Evolutionary conservation across 1,140 invertebrate genomes (phyloP).

Genomic region (Danaus plexippus): DNA sequence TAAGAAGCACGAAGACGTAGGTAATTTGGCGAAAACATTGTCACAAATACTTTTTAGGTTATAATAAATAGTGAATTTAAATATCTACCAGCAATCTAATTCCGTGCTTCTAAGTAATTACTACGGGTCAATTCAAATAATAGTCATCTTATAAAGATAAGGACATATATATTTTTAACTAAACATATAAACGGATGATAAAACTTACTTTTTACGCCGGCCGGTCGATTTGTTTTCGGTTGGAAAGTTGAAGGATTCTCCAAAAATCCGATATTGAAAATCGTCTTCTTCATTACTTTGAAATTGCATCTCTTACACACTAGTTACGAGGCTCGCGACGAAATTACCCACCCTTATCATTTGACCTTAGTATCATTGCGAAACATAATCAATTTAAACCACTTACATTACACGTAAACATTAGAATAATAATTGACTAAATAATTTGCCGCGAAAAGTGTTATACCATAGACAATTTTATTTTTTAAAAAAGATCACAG

Average conservation of each 20-base stretch:
- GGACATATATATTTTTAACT: neutral
- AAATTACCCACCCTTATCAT: slow-evolving; percentile 60
- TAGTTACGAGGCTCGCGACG: slow-evolving; percentile 38
- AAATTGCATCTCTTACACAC: slow-evolving; percentile 67
- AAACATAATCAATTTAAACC: slow-evolving; percentile 25
- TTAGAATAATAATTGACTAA: neutral
- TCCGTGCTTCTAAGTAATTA: too few species aligned
- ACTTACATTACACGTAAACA: slow-evolving; percentile 7
- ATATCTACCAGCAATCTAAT: too few species aligned
- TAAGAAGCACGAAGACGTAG: too few species aligned
- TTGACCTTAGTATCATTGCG: slow-evolving; percentile 50
- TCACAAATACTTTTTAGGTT: too few species aligned
- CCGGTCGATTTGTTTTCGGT: slow-evolving; percentile 33
- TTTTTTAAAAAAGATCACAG: slow-evolving; percentile 25
- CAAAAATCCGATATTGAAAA: slow-evolving; percentile 68
- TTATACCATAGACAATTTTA: slow-evolving; percentile 19
- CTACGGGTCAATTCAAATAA: too few species aligned
- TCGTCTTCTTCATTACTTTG: slow-evolving; percentile 66
- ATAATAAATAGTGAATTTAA: too few species aligned
- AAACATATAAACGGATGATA: slow-evolving; percentile 25
- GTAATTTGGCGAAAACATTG: too few species aligned
- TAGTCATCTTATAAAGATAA: too few species aligned
- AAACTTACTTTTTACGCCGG: slow-evolving; percentile 57
- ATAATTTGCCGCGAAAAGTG: slow-evolving; percentile 17
- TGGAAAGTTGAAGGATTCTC: slow-evolving; percentile 58